Evolutionary conservation across 2,797 vertebrate genomes (phyloP).

Genomic region (Sebastes iracundus): DNA sequence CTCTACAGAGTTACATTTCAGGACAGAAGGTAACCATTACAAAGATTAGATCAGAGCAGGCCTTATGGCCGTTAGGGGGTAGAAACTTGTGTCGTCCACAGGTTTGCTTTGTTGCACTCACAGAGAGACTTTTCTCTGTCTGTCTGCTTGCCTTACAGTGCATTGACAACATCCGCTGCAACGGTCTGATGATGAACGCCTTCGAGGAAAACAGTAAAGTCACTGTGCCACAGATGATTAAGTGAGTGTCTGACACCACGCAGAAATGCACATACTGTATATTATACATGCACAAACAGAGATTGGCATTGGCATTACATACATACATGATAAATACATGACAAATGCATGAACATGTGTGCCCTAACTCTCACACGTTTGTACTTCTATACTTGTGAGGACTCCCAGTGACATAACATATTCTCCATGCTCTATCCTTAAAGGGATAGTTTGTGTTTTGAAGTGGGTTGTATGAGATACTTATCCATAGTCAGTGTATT

Average conservation of each 20-base stretch:
- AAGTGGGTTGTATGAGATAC: no score
- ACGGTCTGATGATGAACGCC: slow-evolving; percentile 98
- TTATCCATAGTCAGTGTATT: no score
- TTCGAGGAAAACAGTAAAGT: slow-evolving; percentile 99
- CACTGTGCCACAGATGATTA: slow-evolving; percentile 97
- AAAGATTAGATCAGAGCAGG: not conserved
- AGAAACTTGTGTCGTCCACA: not conserved
- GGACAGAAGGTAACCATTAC: not conserved
- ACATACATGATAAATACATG: slow-evolving; percentile 1
- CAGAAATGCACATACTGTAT: not conserved
- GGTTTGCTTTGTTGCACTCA: not conserved
- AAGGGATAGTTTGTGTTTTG: no score
- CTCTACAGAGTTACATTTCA: not conserved
- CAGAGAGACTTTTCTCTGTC: not conserved
- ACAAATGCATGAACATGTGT: not conserved
- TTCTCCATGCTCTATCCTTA: not conserved
- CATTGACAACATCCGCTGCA: slow-evolving; percentile 98
- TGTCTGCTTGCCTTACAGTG: slow-evolving; percentile 82
- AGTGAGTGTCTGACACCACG: slow-evolving; percentile 81
- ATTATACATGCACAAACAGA: slow-evolving; percentile 25
- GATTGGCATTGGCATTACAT: not conserved
- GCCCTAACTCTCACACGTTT: not conserved
- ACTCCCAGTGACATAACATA: not conserved
- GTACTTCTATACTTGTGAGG: no score
- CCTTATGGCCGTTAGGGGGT: not conserved